Conservation (phyloP, 2,797 vertebrate genomes). For the Cygnus olor region DNA sequence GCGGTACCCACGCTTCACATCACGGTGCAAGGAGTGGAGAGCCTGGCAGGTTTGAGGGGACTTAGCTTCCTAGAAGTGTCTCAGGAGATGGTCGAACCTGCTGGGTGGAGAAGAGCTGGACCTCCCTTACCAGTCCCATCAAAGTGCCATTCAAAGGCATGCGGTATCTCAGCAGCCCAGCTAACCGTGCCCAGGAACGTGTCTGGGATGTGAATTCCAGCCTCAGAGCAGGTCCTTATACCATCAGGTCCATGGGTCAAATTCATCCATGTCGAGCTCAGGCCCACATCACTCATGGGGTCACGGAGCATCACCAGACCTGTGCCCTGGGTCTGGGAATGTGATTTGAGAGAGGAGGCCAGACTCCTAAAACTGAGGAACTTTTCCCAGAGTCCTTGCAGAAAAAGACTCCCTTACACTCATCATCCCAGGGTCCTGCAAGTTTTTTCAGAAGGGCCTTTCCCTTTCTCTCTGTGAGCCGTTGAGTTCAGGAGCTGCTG, state of each 20-base stretch:
- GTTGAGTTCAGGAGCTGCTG: neutral
- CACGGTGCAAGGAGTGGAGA: neutral
- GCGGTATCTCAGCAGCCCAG: neutral
- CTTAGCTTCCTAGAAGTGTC: neutral
- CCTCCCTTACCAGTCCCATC: neutral
- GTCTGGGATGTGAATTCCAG: neutral
- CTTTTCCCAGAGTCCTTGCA: neutral
- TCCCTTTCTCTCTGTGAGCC: neutral
- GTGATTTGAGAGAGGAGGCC: neutral
- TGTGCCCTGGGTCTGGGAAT: neutral
- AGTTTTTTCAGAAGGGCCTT: neutral
- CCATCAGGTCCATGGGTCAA: neutral
- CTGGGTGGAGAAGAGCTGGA: neutral
- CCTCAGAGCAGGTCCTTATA: neutral
- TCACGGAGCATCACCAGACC: neutral
- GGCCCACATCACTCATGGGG: neutral
- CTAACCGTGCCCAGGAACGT: neutral
- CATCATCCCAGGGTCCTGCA: neutral
- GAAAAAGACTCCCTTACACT: neutral
- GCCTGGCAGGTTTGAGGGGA: neutral
- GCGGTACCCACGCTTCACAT: neutral
- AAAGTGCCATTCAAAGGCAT: neutral
- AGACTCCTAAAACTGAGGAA: neutral
- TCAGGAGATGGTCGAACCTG: neutral
- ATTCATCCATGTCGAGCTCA: rapidly evolving